Conservation (phyloP, 2,888 invertebrate genomes). For the Deilephila elpenor region DNA sequence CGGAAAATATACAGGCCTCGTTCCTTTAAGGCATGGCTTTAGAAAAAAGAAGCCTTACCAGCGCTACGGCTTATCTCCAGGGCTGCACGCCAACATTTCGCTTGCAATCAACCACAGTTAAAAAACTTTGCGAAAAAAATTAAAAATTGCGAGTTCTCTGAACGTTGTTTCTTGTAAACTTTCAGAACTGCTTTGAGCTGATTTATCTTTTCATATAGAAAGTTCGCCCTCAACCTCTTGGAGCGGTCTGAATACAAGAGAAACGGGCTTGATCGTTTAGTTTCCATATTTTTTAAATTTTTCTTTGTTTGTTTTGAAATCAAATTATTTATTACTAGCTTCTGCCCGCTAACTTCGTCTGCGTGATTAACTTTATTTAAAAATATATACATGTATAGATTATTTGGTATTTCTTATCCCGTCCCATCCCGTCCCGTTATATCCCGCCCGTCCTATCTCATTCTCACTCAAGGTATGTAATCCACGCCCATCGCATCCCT, state of each 20-base stretch:
- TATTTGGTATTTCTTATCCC: no score
- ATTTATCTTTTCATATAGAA: slow-evolving; percentile 9
- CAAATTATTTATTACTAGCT: no score
- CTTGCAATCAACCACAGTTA: slow-evolving; percentile 13
- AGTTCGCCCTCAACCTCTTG: background rate
- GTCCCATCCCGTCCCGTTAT: no score
- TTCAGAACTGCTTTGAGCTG: slow-evolving; percentile 4
- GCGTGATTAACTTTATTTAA: no score
- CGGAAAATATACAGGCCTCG: no score
- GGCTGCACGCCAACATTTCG: slow-evolving; percentile 8
- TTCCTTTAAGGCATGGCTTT: background rate
- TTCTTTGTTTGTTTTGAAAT: no score
- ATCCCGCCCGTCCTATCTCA: no score
- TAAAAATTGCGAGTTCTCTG: background rate
- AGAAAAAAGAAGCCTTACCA: background rate
- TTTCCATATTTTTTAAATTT: background rate
- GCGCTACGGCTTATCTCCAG: background rate
- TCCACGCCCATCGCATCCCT: no score
- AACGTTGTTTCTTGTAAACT: slow-evolving; percentile 11
- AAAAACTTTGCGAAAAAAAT: background rate
- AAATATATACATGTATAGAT: no score
- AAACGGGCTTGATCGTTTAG: background rate
- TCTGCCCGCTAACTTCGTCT: no score
- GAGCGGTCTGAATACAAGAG: background rate
- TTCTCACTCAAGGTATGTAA: no score